Evolutionary conservation across 2,888 invertebrate genomes (phyloP), one percentile per base, ranked within the genome.

Genomic region (Malachius bipustulatus): DNA sequence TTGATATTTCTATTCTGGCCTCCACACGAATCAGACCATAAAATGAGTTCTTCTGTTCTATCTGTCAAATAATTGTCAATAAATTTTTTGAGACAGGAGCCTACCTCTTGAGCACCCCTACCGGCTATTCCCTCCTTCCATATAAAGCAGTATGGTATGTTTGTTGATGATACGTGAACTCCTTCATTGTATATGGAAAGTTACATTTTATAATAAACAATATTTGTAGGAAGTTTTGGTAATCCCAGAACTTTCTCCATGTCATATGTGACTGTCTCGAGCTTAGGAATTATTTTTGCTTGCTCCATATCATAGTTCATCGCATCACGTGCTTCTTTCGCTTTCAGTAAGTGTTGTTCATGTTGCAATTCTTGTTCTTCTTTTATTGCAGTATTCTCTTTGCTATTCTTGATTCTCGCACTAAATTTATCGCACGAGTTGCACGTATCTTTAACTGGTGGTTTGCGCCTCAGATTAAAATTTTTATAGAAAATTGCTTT

Each of bases 101-200:
- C 45, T 14, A 53, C 41, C 35, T 51, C 51, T 33, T 50, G 48
- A n/a, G 48, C 45, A 10, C 49, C 49, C 29, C 51, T 32, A 3
- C 50, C 50, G 12, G 49, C 52, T 24, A 29, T 31, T 11, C 47
- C 42, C 31, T 52, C 52, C 15, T 42, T 41, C 48, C 50, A 52
- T 10, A 42, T 26, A 41, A 48, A 52, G 35, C 41, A 47, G 36
- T 48, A 47, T 12, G 44, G 43, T 35, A 39, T 34, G 10, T 46
- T 44, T n/a, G 29, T 38, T 14, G 35, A 41, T 4, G 35, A 44
- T 14, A 38, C 34, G 32, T 49, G 45, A 28, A 53, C 35, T 3
- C 49, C 47, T 14, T 36, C 39, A 37, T 54, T 54, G 31, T 47
- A 50, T 11, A 50, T 13, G 37, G 42, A 45, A 8, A 45, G 31